Conservation (phyloP, 1,140 invertebrate genomes). For the Globodera rostochiensis region DNA sequence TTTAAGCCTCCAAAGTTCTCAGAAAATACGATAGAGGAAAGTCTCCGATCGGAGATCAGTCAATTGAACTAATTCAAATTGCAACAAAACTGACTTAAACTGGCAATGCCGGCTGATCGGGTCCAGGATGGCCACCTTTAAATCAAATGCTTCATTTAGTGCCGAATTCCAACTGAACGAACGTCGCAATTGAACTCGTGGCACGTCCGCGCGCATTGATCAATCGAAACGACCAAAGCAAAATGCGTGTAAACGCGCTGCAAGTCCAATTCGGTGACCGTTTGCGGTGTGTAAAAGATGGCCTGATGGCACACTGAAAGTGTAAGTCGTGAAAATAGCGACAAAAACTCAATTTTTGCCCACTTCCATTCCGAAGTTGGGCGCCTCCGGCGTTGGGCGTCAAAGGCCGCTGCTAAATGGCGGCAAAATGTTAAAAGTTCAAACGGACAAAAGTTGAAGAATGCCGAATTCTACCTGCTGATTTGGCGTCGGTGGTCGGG, state of each 20-base stretch:
- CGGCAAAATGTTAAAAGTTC: too few relatives aligned
- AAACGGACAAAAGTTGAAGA: too few relatives aligned
- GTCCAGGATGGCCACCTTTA: conserved; percentile 59
- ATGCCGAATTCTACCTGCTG: background rate
- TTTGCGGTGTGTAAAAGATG: conserved; percentile 31
- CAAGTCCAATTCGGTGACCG: conserved; percentile 49
- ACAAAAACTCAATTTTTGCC: background rate
- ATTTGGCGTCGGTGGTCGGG: background rate
- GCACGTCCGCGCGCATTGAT: conserved; percentile 64
- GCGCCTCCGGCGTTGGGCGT: background rate
- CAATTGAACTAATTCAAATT: background rate
- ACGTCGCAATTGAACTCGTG: conserved; percentile 65
- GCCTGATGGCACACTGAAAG: conserved; percentile 21
- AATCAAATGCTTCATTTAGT: background rate
- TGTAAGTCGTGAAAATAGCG: background rate
- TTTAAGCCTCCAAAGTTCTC: background rate
- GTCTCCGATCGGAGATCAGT: background rate
- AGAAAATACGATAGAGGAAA: background rate
- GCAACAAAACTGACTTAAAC: conserved; percentile 46
- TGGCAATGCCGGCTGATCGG: conserved; percentile 61
- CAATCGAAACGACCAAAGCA: conserved; percentile 64
- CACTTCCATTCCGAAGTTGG: background rate
- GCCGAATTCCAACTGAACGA: conserved; percentile 1
- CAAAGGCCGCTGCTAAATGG: too few relatives aligned
- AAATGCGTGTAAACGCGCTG: conserved; percentile 60